A percentile compares a stretch with the other conserved stretches of the same genome.
phyloP scores from a whole-genome alignment of 1,140 invertebrate species.

The Sitodiplosis mosellana region DNA sequence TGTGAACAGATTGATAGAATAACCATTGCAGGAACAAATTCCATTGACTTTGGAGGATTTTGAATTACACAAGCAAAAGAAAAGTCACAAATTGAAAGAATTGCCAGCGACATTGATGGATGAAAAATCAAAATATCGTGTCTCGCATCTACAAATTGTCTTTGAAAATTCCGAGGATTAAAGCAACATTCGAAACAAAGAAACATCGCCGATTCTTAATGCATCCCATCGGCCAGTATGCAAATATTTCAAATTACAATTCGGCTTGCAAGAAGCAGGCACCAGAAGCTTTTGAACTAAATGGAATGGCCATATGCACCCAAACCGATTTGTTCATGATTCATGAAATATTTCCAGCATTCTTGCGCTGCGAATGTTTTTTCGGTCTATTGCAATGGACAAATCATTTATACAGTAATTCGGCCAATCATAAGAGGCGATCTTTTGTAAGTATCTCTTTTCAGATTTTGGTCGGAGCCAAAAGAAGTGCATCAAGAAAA shows the following conservation, averaged over 20 bases:
- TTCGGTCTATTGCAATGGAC: too few species aligned
- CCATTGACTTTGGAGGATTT: too few species aligned
- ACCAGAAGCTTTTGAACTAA: not conserved
- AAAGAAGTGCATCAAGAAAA: too few species aligned
- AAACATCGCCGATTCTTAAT: not conserved
- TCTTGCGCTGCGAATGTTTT: not conserved
- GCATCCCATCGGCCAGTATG: not conserved
- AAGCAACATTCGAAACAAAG: not conserved
- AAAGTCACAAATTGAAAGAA: conserved; percentile 10
- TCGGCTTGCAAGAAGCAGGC: too few species aligned
- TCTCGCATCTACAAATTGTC: conserved; percentile 13
- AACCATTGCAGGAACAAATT: too few species aligned
- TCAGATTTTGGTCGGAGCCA: too few species aligned
- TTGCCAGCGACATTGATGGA: conserved; percentile 23
- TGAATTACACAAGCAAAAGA: too few species aligned
- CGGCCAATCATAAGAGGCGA: too few species aligned
- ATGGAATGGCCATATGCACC: not conserved
- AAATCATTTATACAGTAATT: too few species aligned
- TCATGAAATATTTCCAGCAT: conserved; percentile 20
- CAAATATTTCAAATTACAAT: not conserved
- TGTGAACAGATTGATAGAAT: too few species aligned
- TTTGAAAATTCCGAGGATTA: conserved; percentile 18
- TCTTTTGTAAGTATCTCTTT: too few species aligned
- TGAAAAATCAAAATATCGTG: not conserved
- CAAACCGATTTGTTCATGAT: not conserved